Base-by-base conservation (phyloP, 2,888 invertebrate species). In the Coenonympha arcania region DNA sequence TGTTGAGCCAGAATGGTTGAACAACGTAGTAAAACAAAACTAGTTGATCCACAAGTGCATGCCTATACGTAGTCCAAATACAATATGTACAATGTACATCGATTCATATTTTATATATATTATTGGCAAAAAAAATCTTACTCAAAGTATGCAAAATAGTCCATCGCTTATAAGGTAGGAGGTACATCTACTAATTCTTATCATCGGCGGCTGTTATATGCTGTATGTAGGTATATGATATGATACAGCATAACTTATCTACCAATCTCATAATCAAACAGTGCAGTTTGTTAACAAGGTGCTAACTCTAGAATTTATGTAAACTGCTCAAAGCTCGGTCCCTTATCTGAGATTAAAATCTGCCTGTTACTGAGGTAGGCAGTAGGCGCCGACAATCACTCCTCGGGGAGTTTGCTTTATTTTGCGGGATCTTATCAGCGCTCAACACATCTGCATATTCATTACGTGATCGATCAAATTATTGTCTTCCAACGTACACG, bases 271-370 rank as follows among this genome's bases (percentile, higher is more conserved):
- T 76, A 83, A 85, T 83, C 80, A 79, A 80, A 79, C 70, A 61
- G 63, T 77, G 81, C 82, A 80, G 73, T 81, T 83, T 82, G 83
- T 84, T 78, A 84, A 84, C 84, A 82, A 81, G 81, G 83, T 81
- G 77, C 79, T 84, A 80, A 83, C 78, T 79, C 75, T 69, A 73
- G 72, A 84, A 84, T 85, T 86, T 85, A 86, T 86, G 86, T 84
- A 83, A 84, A 85, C 82, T 79, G 83, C 76, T 76, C 78, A 68
- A 66, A 68, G 71, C 73, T 68, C 73, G 68, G 66, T 66, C 69
- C 69, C 73, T 78, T 85, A 86, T 86, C 86, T 85, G 76, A 80
- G 85, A 86, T 86, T 85, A 82, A 86, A 84, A 86, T 86, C 85
- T 78, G 74, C 71, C 71, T 72, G 60, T 55, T 58, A 60, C 57